Evolutionary conservation across 35 echinoderm and acorn worm species (phyloP).

Genomic region (Heliocidaris tuberculata): DNA sequence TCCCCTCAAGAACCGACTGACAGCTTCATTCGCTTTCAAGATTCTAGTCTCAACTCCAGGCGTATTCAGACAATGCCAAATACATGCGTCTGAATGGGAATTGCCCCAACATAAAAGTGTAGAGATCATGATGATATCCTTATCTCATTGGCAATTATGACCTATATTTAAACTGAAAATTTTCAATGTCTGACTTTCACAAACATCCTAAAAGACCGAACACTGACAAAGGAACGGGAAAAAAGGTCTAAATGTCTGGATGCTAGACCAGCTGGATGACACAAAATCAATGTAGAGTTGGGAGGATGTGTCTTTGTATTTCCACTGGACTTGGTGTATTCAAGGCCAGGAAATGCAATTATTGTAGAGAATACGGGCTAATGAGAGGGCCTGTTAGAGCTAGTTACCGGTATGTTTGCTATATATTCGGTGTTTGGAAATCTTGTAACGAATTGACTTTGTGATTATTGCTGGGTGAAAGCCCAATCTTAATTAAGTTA

Average conservation of each 20-base stretch:
- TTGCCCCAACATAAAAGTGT: neutral
- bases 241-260: neutral
- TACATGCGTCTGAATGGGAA: neutral
- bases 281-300: neutral
- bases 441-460: neutral
- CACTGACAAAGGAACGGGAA: neutral
- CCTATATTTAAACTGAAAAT: too few relatives aligned
- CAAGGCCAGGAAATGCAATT: slow-evolving; percentile 16
- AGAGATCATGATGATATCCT: too few relatives aligned
- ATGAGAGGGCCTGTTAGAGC: neutral
- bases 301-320: neutral
- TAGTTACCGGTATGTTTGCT: neutral
- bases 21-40: neutral
- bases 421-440: neutral
- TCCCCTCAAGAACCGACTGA: neutral
- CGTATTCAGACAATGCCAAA: neutral
- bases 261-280: neutral
- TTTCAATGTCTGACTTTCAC: neutral
- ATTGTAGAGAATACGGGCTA: neutral
- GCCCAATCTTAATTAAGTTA: neutral
- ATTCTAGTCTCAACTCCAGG: neutral
- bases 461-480: neutral
- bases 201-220: neutral
- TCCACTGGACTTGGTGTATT: slow-evolving; percentile 15
- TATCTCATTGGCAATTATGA: too few relatives aligned